A percentile compares a stretch with the other conserved stretches of the same genome.
phyloP scores from a whole-genome alignment of 1,140 invertebrate species.

The Listronotus oregonensis region DNA sequence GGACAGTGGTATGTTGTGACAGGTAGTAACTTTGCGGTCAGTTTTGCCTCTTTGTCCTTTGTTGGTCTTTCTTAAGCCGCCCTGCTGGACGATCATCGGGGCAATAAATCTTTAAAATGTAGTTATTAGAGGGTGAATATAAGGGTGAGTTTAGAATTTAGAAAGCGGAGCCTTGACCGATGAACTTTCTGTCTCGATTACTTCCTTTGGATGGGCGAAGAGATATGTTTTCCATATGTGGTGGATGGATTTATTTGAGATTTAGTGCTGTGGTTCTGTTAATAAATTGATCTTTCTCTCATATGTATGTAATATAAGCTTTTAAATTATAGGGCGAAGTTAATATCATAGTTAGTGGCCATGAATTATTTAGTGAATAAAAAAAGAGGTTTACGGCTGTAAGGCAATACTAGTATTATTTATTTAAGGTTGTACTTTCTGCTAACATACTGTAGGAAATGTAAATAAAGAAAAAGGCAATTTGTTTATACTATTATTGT shows the following conservation, averaged over 20 bases:
- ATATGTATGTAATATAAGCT: too few species aligned
- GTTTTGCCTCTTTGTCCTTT: conserved; percentile 1
- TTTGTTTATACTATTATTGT: too few species aligned
- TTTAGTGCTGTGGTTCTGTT: conserved; percentile 20
- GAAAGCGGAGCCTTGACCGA: conserved; percentile 31
- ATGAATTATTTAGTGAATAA: too few species aligned
- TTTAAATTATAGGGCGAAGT: too few species aligned
- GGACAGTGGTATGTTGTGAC: conserved; percentile 33
- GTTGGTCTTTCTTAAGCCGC: conserved; percentile 7
- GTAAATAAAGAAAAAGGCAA: too few species aligned
- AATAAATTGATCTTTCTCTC: too few species aligned
- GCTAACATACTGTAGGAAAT: too few species aligned
- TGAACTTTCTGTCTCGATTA: conserved; percentile 34
- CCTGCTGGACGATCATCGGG: conserved; percentile 18
- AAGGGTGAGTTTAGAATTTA: conserved; percentile 23
- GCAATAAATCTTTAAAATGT: conserved; percentile 28
- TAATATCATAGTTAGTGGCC: too few species aligned
- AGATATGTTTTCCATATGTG: conserved; percentile 35
- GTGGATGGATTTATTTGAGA: conserved; percentile 21
- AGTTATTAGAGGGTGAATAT: conserved; percentile 22
- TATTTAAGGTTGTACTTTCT: too few species aligned
- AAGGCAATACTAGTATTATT: too few species aligned
- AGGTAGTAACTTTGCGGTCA: conserved; percentile 33
- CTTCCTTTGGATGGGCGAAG: conserved; percentile 21
- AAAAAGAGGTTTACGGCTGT: too few species aligned